Percentiles rank a stretch among this genome's conserved stretches.
These are phyloP conservation scores for Berghia stephanieae DNA, from an alignment of 1,140 invertebrate species.

Conservation along the genomic window DNA sequence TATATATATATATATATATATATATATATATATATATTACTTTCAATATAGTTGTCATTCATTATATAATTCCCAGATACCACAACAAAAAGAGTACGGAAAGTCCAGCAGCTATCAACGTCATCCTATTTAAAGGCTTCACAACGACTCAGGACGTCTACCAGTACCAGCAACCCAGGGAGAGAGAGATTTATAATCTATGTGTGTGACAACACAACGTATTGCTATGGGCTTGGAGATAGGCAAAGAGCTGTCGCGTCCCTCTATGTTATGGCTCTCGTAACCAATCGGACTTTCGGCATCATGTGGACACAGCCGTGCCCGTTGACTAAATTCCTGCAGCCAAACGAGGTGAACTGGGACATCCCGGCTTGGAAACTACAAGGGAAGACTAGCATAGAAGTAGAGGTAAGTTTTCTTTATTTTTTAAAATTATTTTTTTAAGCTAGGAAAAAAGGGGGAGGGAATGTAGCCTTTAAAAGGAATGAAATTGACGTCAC, in stretches of 20 bases:
- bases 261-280: slow-evolving; percentile 36
- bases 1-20: too few relatives aligned
- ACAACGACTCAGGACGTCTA: too few relatives aligned
- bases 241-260: slow-evolving; percentile 43
- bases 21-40: too few relatives aligned
- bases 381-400: background rate
- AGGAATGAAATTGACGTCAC: too few relatives aligned
- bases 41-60: too few relatives aligned
- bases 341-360: slow-evolving; percentile 40
- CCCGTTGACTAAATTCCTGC: slow-evolving; percentile 34
- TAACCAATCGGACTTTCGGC: slow-evolving; percentile 39
- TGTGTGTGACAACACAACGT: slow-evolving; percentile 30
- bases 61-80: too few relatives aligned
- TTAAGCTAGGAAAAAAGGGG: too few relatives aligned
- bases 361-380: slow-evolving; percentile 14
- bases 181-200: slow-evolving; percentile 40
- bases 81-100: too few relatives aligned
- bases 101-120: too few relatives aligned
- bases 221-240: slow-evolving; percentile 45
- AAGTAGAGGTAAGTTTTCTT: background rate
- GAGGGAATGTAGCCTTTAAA: too few relatives aligned
- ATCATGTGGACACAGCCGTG: slow-evolving; percentile 42
- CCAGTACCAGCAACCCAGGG: background rate
- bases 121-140: too few relatives aligned
- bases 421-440: too few relatives aligned